Conservation (phyloP, 35 echinoderm and acorn worm species). For the Heliocidaris erythrogramma region DNA sequence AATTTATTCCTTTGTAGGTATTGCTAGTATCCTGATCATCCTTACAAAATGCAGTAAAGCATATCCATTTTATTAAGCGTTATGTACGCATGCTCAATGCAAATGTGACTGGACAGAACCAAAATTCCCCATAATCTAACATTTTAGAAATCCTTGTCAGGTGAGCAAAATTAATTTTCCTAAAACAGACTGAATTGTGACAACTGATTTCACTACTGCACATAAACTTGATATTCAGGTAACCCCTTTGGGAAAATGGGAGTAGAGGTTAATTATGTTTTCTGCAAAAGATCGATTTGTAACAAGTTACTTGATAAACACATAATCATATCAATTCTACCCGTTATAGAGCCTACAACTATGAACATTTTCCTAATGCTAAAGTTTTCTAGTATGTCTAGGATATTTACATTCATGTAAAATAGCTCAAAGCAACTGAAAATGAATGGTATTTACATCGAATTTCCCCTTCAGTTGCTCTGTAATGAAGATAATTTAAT, state of each 20-base stretch:
- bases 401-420: background rate
- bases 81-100: too few relatives aligned
- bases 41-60: too few relatives aligned
- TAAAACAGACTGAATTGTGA: background rate
- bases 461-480: background rate
- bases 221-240: background rate
- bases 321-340: background rate
- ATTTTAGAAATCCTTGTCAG: too few relatives aligned
- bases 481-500: background rate
- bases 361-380: background rate
- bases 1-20: too few relatives aligned
- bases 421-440: background rate
- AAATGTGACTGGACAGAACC: too few relatives aligned
- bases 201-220: background rate
- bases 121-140: too few relatives aligned
- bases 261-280: background rate
- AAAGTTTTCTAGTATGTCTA: background rate
- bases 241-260: background rate
- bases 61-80: too few relatives aligned
- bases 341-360: conserved; percentile 16
- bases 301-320: background rate
- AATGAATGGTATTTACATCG: background rate
- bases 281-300: background rate
- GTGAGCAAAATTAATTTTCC: too few relatives aligned
- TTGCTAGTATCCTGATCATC: too few relatives aligned